A percentile compares a stretch with the other conserved stretches of the same genome.
phyloP scores from a whole-genome alignment of 2,113 vertebrate genomes.

The Anseranas semipalmata region DNA sequence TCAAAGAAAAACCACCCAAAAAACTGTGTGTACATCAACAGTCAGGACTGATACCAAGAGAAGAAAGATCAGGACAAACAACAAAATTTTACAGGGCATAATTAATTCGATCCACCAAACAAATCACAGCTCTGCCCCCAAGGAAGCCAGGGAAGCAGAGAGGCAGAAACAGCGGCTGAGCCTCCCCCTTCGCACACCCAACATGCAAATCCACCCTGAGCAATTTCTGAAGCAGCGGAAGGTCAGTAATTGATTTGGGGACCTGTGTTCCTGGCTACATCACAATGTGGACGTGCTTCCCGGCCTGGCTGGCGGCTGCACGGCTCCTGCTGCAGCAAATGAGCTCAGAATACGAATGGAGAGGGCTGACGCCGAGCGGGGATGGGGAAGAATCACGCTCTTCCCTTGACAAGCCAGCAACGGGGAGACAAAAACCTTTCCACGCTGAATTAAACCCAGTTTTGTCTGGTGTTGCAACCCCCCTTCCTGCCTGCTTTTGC shows the following conservation, averaged over 20 bases:
- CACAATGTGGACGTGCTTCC: slow-evolving; percentile 4
- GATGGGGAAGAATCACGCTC: neutral
- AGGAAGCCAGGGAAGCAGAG: neutral
- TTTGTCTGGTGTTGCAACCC: neutral
- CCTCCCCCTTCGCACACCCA: neutral
- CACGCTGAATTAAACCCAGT: neutral
- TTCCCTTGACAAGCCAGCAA: neutral
- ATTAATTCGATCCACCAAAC: neutral
- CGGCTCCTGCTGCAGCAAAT: neutral
- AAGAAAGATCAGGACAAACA: neutral
- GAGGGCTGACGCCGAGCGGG: neutral
- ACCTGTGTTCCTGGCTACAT: neutral
- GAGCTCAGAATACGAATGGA: neutral
- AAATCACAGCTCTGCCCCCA: neutral
- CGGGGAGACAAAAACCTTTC: neutral
- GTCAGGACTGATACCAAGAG: neutral
- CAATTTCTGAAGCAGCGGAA: neutral
- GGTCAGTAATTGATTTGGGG: slow-evolving; percentile 42
- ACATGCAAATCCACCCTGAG: neutral
- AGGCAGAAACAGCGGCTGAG: neutral
- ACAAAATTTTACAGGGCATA: neutral
- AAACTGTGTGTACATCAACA: neutral
- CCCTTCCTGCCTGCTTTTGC: neutral
- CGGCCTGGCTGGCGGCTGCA: accelerated
- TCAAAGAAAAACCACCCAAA: neutral